Percentiles rank a stretch among this genome's conserved stretches.
Evolutionary conservation across 2,797 vertebrate genomes (phyloP).

Genomic region (Poliocrania exsul): DNA sequence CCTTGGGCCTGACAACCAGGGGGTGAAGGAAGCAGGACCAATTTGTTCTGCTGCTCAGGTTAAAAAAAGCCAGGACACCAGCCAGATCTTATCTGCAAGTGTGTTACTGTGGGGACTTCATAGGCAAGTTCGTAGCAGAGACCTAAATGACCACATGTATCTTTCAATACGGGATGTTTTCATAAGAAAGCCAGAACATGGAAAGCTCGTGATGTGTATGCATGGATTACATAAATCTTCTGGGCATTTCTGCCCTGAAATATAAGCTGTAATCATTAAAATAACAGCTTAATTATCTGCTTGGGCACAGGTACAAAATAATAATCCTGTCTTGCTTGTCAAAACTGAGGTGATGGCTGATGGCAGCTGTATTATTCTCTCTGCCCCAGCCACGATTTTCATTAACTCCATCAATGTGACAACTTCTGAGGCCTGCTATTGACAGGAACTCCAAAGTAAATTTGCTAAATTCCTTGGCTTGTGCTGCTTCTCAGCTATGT

Average conservation of each 20-base stretch:
- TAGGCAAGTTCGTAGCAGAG: not conserved
- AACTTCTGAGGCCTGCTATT: not conserved
- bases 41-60: not conserved
- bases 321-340: not conserved
- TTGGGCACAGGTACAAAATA: not conserved
- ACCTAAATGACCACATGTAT: not conserved
- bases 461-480: not conserved
- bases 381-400: not conserved
- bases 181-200: not conserved
- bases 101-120: fast-evolving
- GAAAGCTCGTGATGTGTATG: not conserved
- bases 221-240: not conserved
- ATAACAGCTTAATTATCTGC: not conserved
- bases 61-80: not conserved
- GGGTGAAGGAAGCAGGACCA: not conserved
- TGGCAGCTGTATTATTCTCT: not conserved
- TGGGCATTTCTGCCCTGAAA: not conserved
- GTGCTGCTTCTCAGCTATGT: not conserved
- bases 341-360: not conserved
- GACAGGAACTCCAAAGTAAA: not conserved
- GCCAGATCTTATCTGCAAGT: not conserved
- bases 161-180: not conserved
- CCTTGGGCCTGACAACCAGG: not conserved
- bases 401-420: not conserved
- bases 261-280: not conserved